Conservation (phyloP, 2,113 vertebrate genomes). For the Falco punctatus region DNA sequence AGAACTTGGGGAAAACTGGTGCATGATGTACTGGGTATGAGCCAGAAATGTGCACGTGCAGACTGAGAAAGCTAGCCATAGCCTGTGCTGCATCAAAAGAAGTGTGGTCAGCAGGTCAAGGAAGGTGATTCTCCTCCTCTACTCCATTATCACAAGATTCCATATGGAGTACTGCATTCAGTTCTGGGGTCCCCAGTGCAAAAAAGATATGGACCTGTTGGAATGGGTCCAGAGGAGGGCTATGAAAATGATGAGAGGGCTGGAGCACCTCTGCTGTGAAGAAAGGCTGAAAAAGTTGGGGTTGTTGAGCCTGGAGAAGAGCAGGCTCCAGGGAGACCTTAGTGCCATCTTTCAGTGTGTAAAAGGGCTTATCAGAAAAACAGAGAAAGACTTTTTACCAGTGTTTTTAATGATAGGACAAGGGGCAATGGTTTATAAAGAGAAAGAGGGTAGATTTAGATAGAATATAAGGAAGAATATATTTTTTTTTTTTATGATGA, state of each 20-base stretch:
- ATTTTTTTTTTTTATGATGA: neutral
- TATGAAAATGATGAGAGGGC: neutral
- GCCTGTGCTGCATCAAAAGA: no score
- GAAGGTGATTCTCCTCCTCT: no score
- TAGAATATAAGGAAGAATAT: neutral
- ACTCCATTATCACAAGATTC: no score
- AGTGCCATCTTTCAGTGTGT: neutral
- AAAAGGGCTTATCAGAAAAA: neutral
- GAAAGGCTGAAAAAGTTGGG: neutral
- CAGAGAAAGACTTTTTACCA: neutral
- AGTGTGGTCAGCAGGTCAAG: no score
- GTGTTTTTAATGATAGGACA: neutral
- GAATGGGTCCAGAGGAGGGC: neutral
- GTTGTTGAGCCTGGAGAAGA: neutral
- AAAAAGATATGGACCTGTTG: no score
- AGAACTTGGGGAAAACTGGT: no score
- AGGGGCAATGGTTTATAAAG: neutral
- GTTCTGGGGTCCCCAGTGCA: no score
- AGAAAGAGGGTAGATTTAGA: neutral
- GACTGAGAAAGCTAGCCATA: no score
- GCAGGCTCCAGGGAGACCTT: neutral
- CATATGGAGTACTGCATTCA: no score
- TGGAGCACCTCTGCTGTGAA: neutral
- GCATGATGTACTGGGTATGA: no score
- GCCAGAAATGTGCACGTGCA: no score